Evolutionary conservation across 2,797 vertebrate species (phyloP).

Genomic region (Ceyx erithaca): DNA sequence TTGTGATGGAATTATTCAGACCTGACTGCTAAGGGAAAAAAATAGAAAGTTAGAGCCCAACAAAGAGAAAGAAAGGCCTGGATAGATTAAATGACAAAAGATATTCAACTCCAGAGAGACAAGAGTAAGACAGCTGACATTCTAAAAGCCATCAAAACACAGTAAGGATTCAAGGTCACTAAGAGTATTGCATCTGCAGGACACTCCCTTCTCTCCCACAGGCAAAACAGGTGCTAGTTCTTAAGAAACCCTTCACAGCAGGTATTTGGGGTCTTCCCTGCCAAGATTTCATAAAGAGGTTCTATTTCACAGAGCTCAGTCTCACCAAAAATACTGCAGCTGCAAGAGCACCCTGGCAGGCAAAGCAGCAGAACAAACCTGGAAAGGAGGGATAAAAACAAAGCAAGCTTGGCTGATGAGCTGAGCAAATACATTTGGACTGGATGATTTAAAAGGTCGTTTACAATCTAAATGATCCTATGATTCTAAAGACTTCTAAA

Average conservation of each 20-base stretch:
- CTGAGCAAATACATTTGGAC: not conserved
- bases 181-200: not conserved
- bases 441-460: not conserved
- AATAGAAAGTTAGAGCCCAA: not conserved
- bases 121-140: not conserved
- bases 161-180: not conserved
- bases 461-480: not conserved
- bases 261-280: not conserved
- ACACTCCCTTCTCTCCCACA: not conserved
- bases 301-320: not conserved
- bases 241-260: not conserved
- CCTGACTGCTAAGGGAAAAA: not conserved
- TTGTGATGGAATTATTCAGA: not conserved
- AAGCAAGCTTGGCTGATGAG: not conserved
- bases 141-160: not conserved
- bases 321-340: not conserved
- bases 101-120: not conserved
- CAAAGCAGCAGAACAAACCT: not conserved
- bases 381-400: not conserved
- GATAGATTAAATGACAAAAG: not conserved
- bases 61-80: not conserved
- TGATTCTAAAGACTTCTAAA: not conserved
- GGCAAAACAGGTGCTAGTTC: not conserved
- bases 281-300: not conserved
- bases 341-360: not conserved